phyloP scores from a whole-genome alignment of 2,113 vertebrate species.

The Gambusia holbrooki region DNA sequence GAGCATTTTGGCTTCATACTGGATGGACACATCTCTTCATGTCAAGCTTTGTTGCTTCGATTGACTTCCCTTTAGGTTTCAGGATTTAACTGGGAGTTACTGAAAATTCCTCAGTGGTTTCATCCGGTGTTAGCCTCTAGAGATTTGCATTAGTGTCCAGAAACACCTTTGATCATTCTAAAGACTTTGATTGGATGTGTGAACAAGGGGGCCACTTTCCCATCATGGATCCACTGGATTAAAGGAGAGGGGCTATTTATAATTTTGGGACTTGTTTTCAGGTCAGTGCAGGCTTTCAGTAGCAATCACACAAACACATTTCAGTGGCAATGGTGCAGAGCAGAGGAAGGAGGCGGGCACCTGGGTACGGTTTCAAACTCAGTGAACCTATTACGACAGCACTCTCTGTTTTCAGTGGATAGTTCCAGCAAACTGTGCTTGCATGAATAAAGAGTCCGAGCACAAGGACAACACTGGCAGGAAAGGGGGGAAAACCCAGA shows the following conservation, averaged over 20 bases:
- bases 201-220: constrained; percentile 74
- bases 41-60: constrained; percentile 31
- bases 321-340: constrained; percentile 64
- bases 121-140: constrained; percentile 78
- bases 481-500: constrained; percentile 21
- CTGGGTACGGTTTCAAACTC: constrained; percentile 64
- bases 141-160: constrained; percentile 82
- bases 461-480: constrained; percentile 5
- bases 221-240: constrained; percentile 70
- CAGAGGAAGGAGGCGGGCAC: constrained; percentile 43
- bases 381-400: constrained; percentile 69
- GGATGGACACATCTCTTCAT: constrained; percentile 36
- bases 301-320: constrained; percentile 73
- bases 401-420: constrained; percentile 43
- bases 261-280: constrained; percentile 76
- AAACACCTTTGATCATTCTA: constrained; percentile 80
- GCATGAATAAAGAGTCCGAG: constrained; percentile 40
- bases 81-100: constrained; percentile 67
- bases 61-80: constrained; percentile 54
- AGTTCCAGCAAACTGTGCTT: constrained; percentile 44
- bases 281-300: constrained; percentile 71
- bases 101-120: constrained; percentile 77
- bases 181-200: constrained; percentile 79
- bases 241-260: constrained; percentile 64
- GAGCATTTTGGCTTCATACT: constrained; percentile 4